Evolutionary conservation across 2,113 vertebrate species (phyloP).

Genomic region (Microtus pennsylvanicus): DNA sequence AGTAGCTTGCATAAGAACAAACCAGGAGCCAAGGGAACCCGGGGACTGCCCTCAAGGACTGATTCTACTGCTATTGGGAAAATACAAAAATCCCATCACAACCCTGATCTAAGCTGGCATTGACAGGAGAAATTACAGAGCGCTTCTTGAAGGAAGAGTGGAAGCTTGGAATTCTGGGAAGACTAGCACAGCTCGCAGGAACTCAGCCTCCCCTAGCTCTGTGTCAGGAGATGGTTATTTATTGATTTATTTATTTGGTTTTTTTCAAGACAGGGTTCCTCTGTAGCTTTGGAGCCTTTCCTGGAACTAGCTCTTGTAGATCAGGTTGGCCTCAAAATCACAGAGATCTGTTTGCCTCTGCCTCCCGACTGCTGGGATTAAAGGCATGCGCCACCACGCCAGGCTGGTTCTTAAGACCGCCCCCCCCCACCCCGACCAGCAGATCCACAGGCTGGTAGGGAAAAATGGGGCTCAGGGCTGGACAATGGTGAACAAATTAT

Average conservation of each 20-base stretch:
- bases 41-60: background rate
- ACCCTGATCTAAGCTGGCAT: background rate
- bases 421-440: background rate
- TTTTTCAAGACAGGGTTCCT: no score
- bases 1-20: background rate
- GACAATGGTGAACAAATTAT: background rate
- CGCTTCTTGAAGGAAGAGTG: constrained; percentile 28
- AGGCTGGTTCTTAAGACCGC: no score
- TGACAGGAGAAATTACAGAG: background rate
- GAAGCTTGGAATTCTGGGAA: background rate
- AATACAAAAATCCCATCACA: background rate
- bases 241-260: no score
- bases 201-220: background rate
- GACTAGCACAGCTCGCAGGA: background rate
- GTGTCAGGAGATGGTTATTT: background rate
- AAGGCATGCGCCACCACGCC: fast-evolving
- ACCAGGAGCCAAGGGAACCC: background rate
- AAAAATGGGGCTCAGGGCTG: background rate
- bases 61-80: background rate
- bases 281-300: no score
- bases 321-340: no score
- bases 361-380: no score
- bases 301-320: no score
- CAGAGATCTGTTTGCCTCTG: no score
- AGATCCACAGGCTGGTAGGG: background rate